phyloP scores from a whole-genome alignment of 2,113 vertebrate genomes.

The Callopanchax toddi region DNA sequence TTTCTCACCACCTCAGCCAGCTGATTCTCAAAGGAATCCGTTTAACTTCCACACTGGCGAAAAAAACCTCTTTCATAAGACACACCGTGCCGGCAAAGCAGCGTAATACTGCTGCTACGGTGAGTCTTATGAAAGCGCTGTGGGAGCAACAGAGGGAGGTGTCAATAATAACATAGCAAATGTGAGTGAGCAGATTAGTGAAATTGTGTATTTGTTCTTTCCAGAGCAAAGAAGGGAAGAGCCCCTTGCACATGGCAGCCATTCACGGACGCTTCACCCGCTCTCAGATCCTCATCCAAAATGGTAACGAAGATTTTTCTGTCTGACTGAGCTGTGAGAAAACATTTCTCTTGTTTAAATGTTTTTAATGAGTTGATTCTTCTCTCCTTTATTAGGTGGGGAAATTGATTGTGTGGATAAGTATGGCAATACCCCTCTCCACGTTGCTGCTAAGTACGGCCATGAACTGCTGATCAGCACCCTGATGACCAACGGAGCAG shows the following conservation, averaged over 20 bases:
- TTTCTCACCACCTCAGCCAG: too few relatives aligned
- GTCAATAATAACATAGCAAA: too few relatives aligned
- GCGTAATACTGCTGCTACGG: too few relatives aligned
- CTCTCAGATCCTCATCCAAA: slow-evolving; percentile 98
- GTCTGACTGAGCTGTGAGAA: not conserved
- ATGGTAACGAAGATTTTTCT: slow-evolving; percentile 78
- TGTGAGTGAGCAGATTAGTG: too few relatives aligned
- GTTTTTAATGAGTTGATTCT: slow-evolving; percentile 8
- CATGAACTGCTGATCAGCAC: slow-evolving; percentile 98
- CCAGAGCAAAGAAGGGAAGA: slow-evolving; percentile 97
- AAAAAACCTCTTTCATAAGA: too few relatives aligned
- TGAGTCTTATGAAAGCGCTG: too few relatives aligned
- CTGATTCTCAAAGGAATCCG: too few relatives aligned
- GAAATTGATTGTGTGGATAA: slow-evolving; percentile 97
- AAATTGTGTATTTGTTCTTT: not conserved
- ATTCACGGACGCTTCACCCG: slow-evolving; percentile 96
- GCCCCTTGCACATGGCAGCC: slow-evolving; percentile 97
- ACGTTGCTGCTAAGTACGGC: slow-evolving; percentile 97
- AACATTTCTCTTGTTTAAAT: not conserved
- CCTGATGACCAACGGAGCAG: slow-evolving; percentile 97
- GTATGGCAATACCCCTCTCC: slow-evolving; percentile 97
- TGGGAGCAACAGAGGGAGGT: too few relatives aligned
- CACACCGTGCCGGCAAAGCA: too few relatives aligned
- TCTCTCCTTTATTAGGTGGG: slow-evolving; percentile 81
- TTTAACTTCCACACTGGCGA: too few relatives aligned